Evolutionary conservation across 2,888 invertebrate genomes (phyloP), one percentile per base, ranked within the genome.

Genomic region (Acrocera orbiculus): DNA sequence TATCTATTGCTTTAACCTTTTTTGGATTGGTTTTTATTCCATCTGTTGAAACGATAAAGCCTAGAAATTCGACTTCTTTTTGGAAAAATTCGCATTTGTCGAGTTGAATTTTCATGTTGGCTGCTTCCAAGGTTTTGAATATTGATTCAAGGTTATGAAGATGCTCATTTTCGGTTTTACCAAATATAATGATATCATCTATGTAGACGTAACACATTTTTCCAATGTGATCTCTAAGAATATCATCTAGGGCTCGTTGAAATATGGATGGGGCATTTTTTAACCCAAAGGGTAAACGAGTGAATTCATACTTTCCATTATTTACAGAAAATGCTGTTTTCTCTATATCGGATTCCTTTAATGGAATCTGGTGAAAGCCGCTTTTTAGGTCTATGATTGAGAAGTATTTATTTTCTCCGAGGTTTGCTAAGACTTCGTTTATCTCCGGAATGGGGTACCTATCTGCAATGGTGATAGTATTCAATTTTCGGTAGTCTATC

Each of bases 51-150:
- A 44, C 38, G 5, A 51, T 31, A 32, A 51, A 52, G 4, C 53
- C 53, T 15, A 57, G 40, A 35, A 45, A 55, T 20, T 46, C 43
- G 2, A 54, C 45, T 30, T 44, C 40, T 15, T 45, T 44, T 26
- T 35, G 36, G 7, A 52, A 37, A 38, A 52, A 51, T 36, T 49
- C 42, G n/a, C 40, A 44, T 33, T 47, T 47, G 22, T 47, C 45
- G 1, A 48, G 20, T 31, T 49, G 36, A 2, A 36, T 23, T 20
- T 38, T 36, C 9, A 38, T 24, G n/a, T 36, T 38, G 11, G 38
- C 38, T 3, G n/a, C 9, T 28, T 38, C 30, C 5, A 38, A 11
- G 13, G 33, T 32, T 26, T 33, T 9, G 16, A 37, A 34, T 3
- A 34, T 17, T 9, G 27, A 13, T 25, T 34, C 27, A 6, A 37